These are phyloP conservation scores for Torymus auratus DNA, from an alignment of 2,888 invertebrate genomes.

Conservation along the genomic window DNA sequence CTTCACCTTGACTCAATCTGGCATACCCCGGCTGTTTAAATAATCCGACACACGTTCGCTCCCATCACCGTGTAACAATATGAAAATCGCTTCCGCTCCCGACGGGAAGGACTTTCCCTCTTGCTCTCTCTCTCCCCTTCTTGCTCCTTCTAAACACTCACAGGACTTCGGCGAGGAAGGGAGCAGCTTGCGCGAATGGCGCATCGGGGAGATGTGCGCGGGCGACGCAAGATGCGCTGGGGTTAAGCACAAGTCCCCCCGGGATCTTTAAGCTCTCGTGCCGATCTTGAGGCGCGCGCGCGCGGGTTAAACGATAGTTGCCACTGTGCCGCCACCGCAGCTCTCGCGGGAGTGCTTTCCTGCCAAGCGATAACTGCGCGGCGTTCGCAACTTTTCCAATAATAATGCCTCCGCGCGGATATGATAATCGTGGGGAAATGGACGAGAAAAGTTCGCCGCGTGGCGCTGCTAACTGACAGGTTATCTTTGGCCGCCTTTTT, in stretches of 20 bases:
- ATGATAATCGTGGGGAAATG: conserved; percentile 27
- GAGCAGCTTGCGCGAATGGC: conserved; percentile 13
- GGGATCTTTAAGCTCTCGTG: conserved; percentile 62
- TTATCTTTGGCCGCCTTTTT: neutral
- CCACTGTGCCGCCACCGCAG: conserved; percentile 14
- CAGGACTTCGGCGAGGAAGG: neutral
- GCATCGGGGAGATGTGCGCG: conserved; percentile 39
- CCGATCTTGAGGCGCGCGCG: conserved; percentile 25
- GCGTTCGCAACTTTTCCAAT: conserved; percentile 62
- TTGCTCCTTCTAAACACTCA: neutral
- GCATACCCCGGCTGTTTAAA: no score
- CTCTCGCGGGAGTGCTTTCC: conserved; percentile 62
- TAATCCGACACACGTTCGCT: no score
- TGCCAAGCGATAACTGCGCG: conserved; percentile 63
- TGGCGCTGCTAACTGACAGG: neutral
- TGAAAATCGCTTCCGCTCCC: neutral
- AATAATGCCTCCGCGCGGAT: conserved; percentile 58
- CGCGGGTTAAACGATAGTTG: conserved; percentile 1
- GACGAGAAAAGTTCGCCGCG: conserved; percentile 16
- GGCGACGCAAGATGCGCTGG: conserved; percentile 33
- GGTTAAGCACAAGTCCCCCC: conserved; percentile 62
- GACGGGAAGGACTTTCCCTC: neutral
- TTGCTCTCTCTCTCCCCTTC: neutral
- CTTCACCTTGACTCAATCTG: no score
- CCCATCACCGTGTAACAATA: neutral